Conservation (phyloP, 2,888 invertebrate genomes). For the Drosophila acutilabella region DNA sequence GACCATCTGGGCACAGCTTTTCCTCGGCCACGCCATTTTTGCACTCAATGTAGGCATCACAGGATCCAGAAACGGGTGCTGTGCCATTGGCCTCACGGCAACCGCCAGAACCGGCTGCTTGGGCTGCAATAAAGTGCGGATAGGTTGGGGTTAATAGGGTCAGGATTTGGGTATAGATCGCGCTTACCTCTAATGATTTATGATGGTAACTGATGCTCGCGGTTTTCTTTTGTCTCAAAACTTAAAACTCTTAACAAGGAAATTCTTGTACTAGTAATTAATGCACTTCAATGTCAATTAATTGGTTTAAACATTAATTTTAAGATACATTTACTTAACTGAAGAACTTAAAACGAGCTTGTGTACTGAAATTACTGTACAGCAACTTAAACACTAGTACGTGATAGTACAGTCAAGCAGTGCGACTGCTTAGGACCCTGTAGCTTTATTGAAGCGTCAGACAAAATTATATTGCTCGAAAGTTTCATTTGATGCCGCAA, state of each 20-base stretch:
- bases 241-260: conserved; percentile 3
- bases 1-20: conserved; percentile 92
- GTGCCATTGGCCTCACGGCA: conserved; percentile 90
- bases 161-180: conserved; percentile 30
- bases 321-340: not conserved
- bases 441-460: no score
- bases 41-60: conserved; percentile 91
- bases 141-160: conserved; percentile 60
- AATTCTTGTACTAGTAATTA: not conserved
- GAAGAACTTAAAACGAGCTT: not conserved
- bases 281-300: not conserved
- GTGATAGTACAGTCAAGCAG: no score
- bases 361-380: no score
- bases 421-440: no score
- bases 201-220: conserved; percentile 67
- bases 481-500: no score
- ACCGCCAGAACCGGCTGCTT: conserved; percentile 75
- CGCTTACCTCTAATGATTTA: conserved; percentile 81
- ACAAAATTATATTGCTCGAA: no score
- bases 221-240: conserved; percentile 17
- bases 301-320: not conserved
- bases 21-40: conserved; percentile 90
- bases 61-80: conserved; percentile 89
- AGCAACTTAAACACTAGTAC: no score
- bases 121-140: conserved; percentile 65